Evolutionary conservation across 2,888 invertebrate species (phyloP).

Genomic region (Troides oblongomaculatus): DNA sequence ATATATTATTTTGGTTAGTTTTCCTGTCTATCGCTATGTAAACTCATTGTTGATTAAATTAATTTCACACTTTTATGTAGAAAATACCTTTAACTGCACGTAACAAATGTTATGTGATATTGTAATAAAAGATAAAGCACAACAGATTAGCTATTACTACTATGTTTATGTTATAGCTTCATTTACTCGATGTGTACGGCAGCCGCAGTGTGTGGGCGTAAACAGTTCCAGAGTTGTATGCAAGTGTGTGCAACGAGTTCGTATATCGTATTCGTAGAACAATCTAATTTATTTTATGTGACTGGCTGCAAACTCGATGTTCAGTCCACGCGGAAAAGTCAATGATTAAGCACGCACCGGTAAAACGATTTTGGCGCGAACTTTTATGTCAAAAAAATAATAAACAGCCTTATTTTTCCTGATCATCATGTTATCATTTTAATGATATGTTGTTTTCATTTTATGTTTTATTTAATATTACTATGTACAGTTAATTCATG

Average conservation of each 20-base stretch:
- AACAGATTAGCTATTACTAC: background rate
- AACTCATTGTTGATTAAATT: too few species aligned
- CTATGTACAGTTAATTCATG: background rate
- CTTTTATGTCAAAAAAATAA: background rate
- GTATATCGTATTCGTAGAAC: conserved; percentile 24
- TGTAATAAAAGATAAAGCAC: background rate
- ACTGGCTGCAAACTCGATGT: conserved; percentile 8
- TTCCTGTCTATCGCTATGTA: too few species aligned
- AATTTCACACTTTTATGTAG: background rate
- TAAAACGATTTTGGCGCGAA: conserved; percentile 17
- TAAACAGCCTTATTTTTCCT: background rate
- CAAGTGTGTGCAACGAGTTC: conserved; percentile 16
- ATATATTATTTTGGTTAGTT: too few species aligned
- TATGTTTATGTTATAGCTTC: background rate
- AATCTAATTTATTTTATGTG: conserved; percentile 25
- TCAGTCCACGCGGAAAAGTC: conserved; percentile 18
- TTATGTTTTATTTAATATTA: background rate
- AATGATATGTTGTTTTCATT: background rate
- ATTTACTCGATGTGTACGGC: conserved; percentile 1
- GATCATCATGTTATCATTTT: background rate
- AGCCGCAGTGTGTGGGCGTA: conserved; percentile 15
- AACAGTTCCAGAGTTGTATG: conserved; percentile 19
- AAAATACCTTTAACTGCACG: background rate
- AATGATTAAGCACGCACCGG: conserved; percentile 1
- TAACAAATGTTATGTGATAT: background rate